These are phyloP conservation scores for Kryptolebias ocellatus DNA, from an alignment of 2,797 vertebrate genomes.

Conservation along the genomic window DNA sequence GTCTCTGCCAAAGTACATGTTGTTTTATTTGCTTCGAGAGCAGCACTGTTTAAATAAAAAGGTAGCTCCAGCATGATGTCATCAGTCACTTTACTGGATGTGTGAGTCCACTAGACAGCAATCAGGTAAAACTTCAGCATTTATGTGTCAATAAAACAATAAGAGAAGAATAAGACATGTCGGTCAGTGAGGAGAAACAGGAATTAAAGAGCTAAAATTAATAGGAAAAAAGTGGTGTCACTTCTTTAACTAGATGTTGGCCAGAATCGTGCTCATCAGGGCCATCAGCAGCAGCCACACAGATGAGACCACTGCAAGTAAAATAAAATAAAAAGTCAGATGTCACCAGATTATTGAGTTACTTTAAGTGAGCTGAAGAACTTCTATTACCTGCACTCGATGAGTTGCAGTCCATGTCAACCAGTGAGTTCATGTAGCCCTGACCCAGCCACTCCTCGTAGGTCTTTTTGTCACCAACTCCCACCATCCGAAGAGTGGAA, in stretches of 20 bases:
- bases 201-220: not conserved
- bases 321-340: not conserved
- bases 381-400: constrained; percentile 69
- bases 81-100: not conserved
- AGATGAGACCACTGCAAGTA: constrained; percentile 60
- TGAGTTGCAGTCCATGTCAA: constrained; percentile 80
- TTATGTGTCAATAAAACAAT: not conserved
- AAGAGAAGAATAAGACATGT: not conserved
- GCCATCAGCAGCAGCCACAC: constrained; percentile 55
- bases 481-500: constrained; percentile 83
- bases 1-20: constrained; percentile 1
- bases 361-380: not conserved
- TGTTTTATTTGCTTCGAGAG: constrained; percentile 3
- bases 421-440: constrained; percentile 85
- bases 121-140: constrained; percentile 7
- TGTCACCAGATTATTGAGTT: no score
- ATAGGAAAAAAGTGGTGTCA: no score
- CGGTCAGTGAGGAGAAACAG: not conserved
- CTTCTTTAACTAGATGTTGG: constrained; percentile 51
- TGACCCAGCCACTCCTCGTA: constrained; percentile 89
- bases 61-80: constrained; percentile 18
- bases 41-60: constrained; percentile 21
- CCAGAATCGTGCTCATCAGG: constrained; percentile 57
- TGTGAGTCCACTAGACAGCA: not conserved
- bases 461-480: constrained; percentile 84